Percentiles rank a stretch among this genome's conserved stretches.
Conservation (phyloP, 2,113 vertebrate genomes). For the Nyctibius bracteatus region DNA sequence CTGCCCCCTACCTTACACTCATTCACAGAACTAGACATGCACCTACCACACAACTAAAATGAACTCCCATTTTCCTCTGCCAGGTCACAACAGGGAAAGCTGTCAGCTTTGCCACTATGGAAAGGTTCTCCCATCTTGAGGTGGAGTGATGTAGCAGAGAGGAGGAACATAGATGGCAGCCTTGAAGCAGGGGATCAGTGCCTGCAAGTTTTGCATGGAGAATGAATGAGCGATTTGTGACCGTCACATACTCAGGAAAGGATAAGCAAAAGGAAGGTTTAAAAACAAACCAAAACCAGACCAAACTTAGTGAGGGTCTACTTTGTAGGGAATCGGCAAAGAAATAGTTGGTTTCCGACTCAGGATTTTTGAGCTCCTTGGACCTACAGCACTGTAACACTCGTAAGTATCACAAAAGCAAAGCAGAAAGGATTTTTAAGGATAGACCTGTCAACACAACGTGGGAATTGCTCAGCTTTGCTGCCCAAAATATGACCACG, state of each 20-base stretch:
- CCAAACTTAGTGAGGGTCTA: not conserved
- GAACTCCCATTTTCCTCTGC: not conserved
- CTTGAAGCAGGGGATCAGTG: not conserved
- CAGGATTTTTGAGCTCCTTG: not conserved
- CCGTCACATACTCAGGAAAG: not conserved
- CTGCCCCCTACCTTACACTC: not conserved
- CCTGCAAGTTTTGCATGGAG: not conserved
- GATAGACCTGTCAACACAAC: not conserved
- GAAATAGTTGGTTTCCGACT: not conserved
- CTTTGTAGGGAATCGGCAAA: not conserved
- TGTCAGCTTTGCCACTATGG: not conserved
- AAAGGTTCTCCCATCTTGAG: not conserved
- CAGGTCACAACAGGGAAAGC: not conserved
- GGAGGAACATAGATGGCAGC: not conserved
- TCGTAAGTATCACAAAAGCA: not conserved
- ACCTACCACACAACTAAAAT: not conserved
- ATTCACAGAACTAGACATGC: not conserved
- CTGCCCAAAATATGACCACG: not conserved
- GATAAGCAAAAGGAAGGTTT: not conserved
- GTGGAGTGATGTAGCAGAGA: rapidly evolving
- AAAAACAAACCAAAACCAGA: not conserved
- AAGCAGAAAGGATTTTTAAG: not conserved
- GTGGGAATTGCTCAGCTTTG: not conserved
- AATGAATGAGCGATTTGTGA: not conserved
- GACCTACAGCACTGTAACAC: not conserved